Percentiles rank a stretch among this genome's conserved stretches.
These are phyloP conservation scores for Pseudomyrmex sp. DNA, from an alignment of 1,140 invertebrate species.

Conservation along the genomic window DNA sequence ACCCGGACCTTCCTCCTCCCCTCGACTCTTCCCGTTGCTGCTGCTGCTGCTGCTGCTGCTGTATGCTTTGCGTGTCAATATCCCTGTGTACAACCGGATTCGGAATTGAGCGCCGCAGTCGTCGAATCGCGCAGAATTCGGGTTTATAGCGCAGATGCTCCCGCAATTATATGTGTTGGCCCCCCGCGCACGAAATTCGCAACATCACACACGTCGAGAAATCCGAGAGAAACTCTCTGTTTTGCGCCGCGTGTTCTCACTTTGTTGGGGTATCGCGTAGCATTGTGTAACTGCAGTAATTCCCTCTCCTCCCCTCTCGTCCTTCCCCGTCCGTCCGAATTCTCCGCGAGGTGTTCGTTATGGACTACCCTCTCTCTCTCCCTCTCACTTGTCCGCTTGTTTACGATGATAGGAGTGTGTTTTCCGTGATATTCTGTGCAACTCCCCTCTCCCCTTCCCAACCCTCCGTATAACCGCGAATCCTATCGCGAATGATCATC, in stretches of 20 bases:
- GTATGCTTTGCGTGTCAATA: background rate
- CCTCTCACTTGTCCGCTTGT: background rate
- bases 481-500: background rate
- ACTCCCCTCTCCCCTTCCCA: too few relatives aligned
- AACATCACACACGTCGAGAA: background rate
- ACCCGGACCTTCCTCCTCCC: background rate
- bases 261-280: background rate
- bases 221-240: background rate
- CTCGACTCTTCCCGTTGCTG: too few relatives aligned
- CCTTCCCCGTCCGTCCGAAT: too few relatives aligned
- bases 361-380: background rate
- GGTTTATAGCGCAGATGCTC: background rate
- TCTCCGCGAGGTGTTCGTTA: background rate
- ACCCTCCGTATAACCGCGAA: background rate
- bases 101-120: background rate
- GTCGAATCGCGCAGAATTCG: background rate
- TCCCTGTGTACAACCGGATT: conserved; percentile 6
- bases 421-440: background rate
- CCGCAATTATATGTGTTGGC: conserved; percentile 8
- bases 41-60: background rate
- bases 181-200: too few relatives aligned
- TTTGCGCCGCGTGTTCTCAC: too few relatives aligned
- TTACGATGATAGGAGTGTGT: background rate
- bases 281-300: background rate
- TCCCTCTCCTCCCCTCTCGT: background rate